Evolutionary conservation across 2,888 invertebrate species (phyloP).

Genomic region (Epinotia ramella): DNA sequence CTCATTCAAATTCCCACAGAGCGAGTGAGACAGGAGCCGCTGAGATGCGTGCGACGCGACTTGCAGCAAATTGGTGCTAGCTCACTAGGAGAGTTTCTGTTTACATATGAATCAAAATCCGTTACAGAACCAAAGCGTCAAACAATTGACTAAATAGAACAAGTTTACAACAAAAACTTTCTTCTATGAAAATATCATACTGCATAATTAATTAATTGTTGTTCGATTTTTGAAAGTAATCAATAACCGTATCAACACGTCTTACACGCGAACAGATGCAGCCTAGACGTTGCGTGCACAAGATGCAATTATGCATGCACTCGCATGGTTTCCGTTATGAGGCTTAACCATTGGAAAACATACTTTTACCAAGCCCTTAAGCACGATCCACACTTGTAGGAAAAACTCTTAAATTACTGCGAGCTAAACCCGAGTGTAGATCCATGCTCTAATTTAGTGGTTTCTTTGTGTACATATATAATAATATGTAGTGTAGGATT

Average conservation of each 20-base stretch:
- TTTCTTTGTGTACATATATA: too few relatives aligned
- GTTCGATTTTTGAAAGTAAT: slow-evolving; percentile 9
- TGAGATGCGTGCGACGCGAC: too few relatives aligned
- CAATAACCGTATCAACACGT: slow-evolving; percentile 21
- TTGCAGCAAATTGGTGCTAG: too few relatives aligned
- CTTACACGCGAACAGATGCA: slow-evolving; percentile 26
- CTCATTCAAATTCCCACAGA: too few relatives aligned
- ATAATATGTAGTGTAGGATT: too few relatives aligned
- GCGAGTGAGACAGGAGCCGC: too few relatives aligned
- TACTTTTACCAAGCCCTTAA: slow-evolving; percentile 27
- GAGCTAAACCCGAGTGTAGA: neutral
- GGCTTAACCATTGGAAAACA: slow-evolving; percentile 37
- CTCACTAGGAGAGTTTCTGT: too few relatives aligned
- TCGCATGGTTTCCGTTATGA: slow-evolving; percentile 65
- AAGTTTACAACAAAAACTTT: neutral
- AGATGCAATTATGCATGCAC: slow-evolving; percentile 59
- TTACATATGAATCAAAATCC: neutral
- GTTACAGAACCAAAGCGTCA: neutral
- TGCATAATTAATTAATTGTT: slow-evolving; percentile 2
- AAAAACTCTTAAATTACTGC: slow-evolving; percentile 6
- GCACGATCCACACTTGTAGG: neutral
- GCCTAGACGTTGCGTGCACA: slow-evolving; percentile 27
- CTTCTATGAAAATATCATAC: too few relatives aligned
- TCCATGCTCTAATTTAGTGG: too few relatives aligned
- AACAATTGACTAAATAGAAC: too few relatives aligned